Evolutionary conservation across 2,113 vertebrate genomes (phyloP), one percentile per base, ranked within the genome.

Genomic region (Tapirus terrestris): DNA sequence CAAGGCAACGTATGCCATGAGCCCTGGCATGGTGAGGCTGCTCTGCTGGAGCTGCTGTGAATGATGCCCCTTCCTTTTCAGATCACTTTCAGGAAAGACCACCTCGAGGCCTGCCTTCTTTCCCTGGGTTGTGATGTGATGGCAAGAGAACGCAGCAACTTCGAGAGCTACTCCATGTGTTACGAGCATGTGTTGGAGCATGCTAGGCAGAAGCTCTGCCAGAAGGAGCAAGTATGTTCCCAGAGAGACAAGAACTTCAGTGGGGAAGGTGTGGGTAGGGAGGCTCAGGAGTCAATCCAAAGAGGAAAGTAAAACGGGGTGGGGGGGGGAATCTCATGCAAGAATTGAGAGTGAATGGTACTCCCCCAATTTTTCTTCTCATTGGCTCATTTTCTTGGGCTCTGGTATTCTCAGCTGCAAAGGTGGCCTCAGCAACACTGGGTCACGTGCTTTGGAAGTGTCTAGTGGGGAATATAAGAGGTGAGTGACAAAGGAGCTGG

Each of bases 121-220:
- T 67, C 98, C 29, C 96, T 99, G 79, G 96, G 98, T 39, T 98
- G 98, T 60, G 99, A 98, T 1, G 92, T 99, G 95, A 98, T 97
- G 97, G 98, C 98, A 61, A 98, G 98, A 94, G 99, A 99, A 91
- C 58, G 68, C 63, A 98, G 98, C 97, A 98, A 96, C 98, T 99
- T 99, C 58, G 97, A 99, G 97, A 98, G 98, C 61, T 99, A 99
- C 84, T 99, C 98, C 2, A 98, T 98, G 97, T 99, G 99, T 95
- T 99, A 99, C 3, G 99, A 99, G 97, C 99, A 99, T 5, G 96
- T 99, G 60, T 97, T 99, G 92, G 98, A 97, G 77, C 99, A 99
- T 33, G 20, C 98, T 8, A 98, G 96, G 4, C 39, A 33, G 91
- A 97, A 98, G 43, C 98, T 99, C 80, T 84, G 96, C 89, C 98